Conservation (phyloP, 2,888 invertebrate species). For the Antitype chi region DNA sequence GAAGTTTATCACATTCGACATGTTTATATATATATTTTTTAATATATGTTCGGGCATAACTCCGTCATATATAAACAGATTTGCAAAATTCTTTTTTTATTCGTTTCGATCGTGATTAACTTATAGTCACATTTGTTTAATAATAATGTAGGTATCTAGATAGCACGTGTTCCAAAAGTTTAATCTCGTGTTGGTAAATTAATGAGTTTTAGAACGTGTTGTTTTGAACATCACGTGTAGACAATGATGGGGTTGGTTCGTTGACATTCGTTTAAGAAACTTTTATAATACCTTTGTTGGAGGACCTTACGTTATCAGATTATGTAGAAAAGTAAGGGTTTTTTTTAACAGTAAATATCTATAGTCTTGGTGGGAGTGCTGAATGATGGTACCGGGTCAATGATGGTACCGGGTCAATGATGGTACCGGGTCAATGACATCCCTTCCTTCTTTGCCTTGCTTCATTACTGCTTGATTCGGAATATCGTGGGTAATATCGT, state of each 20-base stretch:
- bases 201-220: not conserved
- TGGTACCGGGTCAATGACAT: too few relatives aligned
- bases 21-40: too few relatives aligned
- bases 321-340: not conserved
- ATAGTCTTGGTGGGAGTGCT: not conserved
- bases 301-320: not conserved
- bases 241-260: not conserved
- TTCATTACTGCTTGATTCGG: not conserved
- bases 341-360: not conserved
- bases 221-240: constrained; percentile 5
- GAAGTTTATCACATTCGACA: too few relatives aligned
- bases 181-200: not conserved
- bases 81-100: too few relatives aligned
- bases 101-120: too few relatives aligned
- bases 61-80: too few relatives aligned
- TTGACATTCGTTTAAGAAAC: not conserved
- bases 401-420: too few relatives aligned
- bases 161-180: not conserved
- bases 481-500: not conserved
- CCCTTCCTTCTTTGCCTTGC: not conserved
- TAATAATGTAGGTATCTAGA: not conserved
- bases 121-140: not conserved
- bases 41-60: too few relatives aligned
- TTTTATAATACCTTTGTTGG: not conserved
- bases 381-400: too few relatives aligned